Percentiles rank a stretch among this genome's conserved stretches.
phyloP scores from a whole-genome alignment of 1,140 invertebrate species.

The Helicoverpa armigera region DNA sequence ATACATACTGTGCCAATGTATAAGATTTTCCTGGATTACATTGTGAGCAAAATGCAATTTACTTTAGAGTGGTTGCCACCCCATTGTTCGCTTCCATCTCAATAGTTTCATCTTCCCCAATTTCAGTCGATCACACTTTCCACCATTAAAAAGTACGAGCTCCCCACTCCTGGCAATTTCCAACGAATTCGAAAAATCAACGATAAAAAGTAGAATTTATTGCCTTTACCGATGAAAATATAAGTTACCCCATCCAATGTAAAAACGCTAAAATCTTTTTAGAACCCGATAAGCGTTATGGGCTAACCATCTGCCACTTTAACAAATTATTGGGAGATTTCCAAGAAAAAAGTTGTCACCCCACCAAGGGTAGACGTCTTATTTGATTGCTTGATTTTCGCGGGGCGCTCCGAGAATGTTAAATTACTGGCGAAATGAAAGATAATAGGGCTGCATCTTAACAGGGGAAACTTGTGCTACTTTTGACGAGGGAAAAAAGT shows the following conservation, averaged over 20 bases:
- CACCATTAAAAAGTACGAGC: slow-evolving; percentile 25
- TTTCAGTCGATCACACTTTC: slow-evolving; percentile 34
- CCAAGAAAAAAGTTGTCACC: slow-evolving; percentile 81
- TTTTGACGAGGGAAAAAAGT: slow-evolving; percentile 75
- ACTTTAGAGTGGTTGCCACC: slow-evolving; percentile 24
- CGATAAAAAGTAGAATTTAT: slow-evolving; percentile 46
- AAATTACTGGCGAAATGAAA: slow-evolving; percentile 85
- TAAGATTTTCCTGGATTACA: slow-evolving; percentile 23
- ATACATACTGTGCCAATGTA: background rate
- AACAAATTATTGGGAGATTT: slow-evolving; percentile 85
- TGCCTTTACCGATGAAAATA: slow-evolving; percentile 56
- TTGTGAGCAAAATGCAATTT: slow-evolving; percentile 31
- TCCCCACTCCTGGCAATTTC: slow-evolving; percentile 31
- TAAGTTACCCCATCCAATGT: slow-evolving; percentile 62
- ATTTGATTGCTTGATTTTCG: slow-evolving; percentile 84
- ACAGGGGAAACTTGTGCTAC: slow-evolving; percentile 67
- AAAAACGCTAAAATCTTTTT: slow-evolving; percentile 75
- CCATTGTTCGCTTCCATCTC: slow-evolving; percentile 42
- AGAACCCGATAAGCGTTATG: slow-evolving; percentile 81
- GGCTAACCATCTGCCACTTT: slow-evolving; percentile 83
- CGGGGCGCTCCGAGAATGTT: slow-evolving; percentile 80
- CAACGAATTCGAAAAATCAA: slow-evolving; percentile 23
- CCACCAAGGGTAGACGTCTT: slow-evolving; percentile 71
- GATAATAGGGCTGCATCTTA: slow-evolving; percentile 81
- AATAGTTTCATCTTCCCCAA: slow-evolving; percentile 48